Evolutionary conservation across 2,113 vertebrate genomes (phyloP), one percentile per base, ranked within the genome.

Genomic region (Promerops cafer): DNA sequence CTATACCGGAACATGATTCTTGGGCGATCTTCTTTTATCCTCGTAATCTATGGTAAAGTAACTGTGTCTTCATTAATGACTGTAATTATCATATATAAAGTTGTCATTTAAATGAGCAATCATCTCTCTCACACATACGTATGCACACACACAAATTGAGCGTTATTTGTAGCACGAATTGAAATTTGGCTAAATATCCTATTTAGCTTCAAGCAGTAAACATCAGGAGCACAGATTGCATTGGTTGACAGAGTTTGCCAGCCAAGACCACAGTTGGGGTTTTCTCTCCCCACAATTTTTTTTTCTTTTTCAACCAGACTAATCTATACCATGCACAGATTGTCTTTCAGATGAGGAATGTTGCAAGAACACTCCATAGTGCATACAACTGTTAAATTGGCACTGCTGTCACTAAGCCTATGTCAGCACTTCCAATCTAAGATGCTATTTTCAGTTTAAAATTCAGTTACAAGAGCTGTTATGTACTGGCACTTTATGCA

Each of bases 91-190:
- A 97, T 93, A 94, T 90, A 97, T 97, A 97, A 98, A 98, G 96
- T 97, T 97, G 97, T 97, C 97, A 97, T 97, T 97, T 98, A 97
- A 97, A 97, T 94, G 97, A 98, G 94, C 96, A 98, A 97, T 97
- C 90, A 96, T 72, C 57, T 76, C 79, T 60, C 76, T 8, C 83
- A 9, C 78, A 80, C 45, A 81, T 37, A 35, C 21, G 66, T 59
- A 83, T 27, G 60, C 81, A 90, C 89, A 90, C 52, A 64, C 44
- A 90, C 61, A 97, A 97, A 97, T 93, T 97, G 68, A 53, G 93
- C 66, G 87, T 97, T 97, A 97, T 94, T 97, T 98, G 93, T 88
- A 96, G 94, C 92, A 95, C 64, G 85, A 97, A 97, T 86, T 93
- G 90, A 96, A 95, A 94, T 97, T 96, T 93, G 90, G 80, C 93